These are phyloP conservation scores for Papilio polytes DNA, from an alignment of 1,140 invertebrate genomes.

Conservation along the genomic window DNA sequence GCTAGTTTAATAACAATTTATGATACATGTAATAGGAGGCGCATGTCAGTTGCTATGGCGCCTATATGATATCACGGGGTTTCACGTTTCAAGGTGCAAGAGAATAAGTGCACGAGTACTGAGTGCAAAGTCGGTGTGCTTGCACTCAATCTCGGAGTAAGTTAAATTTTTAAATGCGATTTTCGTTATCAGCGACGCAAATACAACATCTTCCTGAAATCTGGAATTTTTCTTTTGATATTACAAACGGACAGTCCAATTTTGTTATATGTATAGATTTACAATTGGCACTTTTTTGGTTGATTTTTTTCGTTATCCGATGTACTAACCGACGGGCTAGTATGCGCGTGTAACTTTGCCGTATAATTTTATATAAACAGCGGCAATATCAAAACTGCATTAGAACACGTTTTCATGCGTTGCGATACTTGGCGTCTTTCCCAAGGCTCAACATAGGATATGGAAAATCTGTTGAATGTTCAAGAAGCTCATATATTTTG, in stretches of 20 bases:
- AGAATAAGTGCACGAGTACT: conserved; percentile 2
- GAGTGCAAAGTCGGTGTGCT: conserved; percentile 1
- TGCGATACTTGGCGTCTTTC: conserved; percentile 26
- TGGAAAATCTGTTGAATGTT: conserved; percentile 6
- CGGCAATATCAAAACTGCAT: conserved; percentile 4
- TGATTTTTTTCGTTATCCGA: too few species aligned
- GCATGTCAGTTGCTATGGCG: conserved; percentile 50
- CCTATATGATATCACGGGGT: conserved; percentile 39
- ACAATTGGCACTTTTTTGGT: too few species aligned
- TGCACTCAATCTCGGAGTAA: not conserved
- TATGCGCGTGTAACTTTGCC: not conserved
- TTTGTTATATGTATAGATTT: too few species aligned
- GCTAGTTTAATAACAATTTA: conserved; percentile 39
- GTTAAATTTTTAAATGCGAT: too few species aligned
- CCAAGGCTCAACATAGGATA: conserved; percentile 13
- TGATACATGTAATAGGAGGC: conserved; percentile 42
- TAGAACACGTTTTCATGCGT: not conserved
- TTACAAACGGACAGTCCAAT: too few species aligned
- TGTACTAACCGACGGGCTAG: too few species aligned
- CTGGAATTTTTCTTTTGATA: too few species aligned
- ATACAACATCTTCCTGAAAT: too few species aligned
- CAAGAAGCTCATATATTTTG: not conserved
- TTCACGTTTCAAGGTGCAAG: conserved; percentile 23
- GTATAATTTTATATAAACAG: not conserved
- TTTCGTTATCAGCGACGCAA: too few species aligned